Evolutionary conservation across 2,888 invertebrate species (phyloP).

Genomic region (Tetragonisca angustula): DNA sequence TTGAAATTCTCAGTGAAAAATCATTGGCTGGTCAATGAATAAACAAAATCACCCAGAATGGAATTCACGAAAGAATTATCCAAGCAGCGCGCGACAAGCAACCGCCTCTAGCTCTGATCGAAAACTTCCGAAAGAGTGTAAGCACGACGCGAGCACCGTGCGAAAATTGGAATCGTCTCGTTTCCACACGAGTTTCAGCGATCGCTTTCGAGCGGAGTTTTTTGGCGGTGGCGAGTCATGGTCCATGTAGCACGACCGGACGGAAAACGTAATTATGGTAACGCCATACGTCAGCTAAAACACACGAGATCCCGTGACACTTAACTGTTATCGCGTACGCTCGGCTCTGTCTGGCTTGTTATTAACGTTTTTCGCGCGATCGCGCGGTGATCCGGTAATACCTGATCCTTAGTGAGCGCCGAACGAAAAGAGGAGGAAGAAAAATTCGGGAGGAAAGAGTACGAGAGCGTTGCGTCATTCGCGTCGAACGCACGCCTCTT

Average conservation of each 20-base stretch:
- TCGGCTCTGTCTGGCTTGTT: constrained; percentile 36
- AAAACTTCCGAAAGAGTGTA: background rate
- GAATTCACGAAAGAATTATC: background rate
- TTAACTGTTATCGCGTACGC: constrained; percentile 32
- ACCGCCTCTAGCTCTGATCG: background rate
- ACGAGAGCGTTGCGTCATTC: constrained; percentile 40
- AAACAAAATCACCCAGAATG: background rate
- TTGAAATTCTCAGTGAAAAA: background rate
- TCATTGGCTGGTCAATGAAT: background rate
- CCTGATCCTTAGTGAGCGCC: constrained; percentile 15
- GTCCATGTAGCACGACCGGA: constrained; percentile 61
- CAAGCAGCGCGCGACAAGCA: background rate
- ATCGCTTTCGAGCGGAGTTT: constrained; percentile 48
- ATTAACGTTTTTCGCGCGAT: constrained; percentile 63
- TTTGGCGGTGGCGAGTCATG: constrained; percentile 57
- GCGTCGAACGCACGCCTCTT: constrained; percentile 6
- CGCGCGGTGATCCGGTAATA: constrained; percentile 54
- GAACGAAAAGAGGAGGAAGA: constrained; percentile 14
- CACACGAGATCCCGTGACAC: constrained; percentile 13
- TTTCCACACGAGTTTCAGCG: constrained; percentile 49
- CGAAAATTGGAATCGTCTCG: constrained; percentile 39
- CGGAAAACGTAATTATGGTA: constrained; percentile 59
- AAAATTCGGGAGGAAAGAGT: constrained; percentile 6
- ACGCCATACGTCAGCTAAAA: constrained; percentile 2
- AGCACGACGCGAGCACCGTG: constrained; percentile 39